Evolutionary conservation across 2,888 invertebrate genomes (phyloP).

Genomic region (Oligia fasciuncula): DNA sequence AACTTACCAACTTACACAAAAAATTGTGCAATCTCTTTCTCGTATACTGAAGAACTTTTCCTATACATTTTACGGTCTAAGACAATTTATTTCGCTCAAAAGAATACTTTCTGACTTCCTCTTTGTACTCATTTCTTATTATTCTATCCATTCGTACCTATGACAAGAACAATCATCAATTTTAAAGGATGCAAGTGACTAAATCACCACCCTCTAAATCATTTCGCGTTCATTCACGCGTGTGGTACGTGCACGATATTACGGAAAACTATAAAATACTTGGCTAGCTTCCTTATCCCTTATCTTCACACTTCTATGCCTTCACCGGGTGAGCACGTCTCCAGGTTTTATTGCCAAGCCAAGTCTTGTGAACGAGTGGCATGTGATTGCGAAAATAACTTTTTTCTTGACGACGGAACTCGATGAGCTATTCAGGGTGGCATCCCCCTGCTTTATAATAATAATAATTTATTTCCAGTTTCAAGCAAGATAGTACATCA

Average conservation of each 20-base stretch:
- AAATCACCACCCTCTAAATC: neutral
- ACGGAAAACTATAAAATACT: conserved; percentile 26
- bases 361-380: neutral
- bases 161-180: neutral
- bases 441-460: neutral
- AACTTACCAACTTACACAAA: too few species aligned
- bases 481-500: too few species aligned
- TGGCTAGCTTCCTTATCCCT: neutral
- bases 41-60: too few species aligned
- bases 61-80: too few species aligned
- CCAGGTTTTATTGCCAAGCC: conserved; percentile 26
- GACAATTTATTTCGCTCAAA: too few species aligned
- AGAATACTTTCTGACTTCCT: too few species aligned
- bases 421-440: neutral
- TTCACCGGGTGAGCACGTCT: conserved; percentile 13
- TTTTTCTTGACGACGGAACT: neutral
- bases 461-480: too few species aligned
- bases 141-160: neutral
- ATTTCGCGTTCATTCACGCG: conserved; percentile 2
- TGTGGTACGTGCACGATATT: neutral
- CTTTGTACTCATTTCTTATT: too few species aligned
- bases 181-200: neutral
- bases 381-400: neutral
- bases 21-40: too few species aligned
- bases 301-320: conserved; percentile 48